Evolutionary conservation across 2,113 vertebrate species (phyloP), one percentile per base, ranked within the genome.

Genomic region (Nyctibius bracteatus): DNA sequence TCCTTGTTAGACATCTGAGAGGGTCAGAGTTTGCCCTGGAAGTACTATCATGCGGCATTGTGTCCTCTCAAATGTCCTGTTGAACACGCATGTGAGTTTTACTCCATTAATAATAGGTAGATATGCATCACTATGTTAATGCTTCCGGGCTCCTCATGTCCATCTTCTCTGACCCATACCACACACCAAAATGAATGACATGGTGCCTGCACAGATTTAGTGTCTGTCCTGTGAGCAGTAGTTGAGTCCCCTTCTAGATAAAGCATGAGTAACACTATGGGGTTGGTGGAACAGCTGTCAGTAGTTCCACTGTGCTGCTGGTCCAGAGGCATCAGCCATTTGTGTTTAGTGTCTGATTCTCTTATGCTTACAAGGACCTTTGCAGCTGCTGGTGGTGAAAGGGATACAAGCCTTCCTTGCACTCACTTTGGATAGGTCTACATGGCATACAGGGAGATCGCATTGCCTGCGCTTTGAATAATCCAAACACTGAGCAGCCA

Each of bases 401-500:
- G 68, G 24, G 17, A 6, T 35, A 30, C n/a, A 62, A 71, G 9
- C 12, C 6, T 12, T 59, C 72, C 25, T 83, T 52, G 16, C 41
- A 41, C 18, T 62, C 19, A 20, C 19, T 75, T 63, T 41, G 20
- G 28, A 13, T 44, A 30, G 23, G 22, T 68, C 25, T 81, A 17
- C 19, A 5, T 3, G 20, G 44, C 49, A n/a, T 18, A 14, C 13
- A 25, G 24, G 28, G 37, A 78, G 33, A 52, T 8, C 44, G 20
- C 23, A 81, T 65, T 81, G 18, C 16, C 39, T 78, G n/a, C 14
- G 4, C 15, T 72, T 81, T 19, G 57, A 39, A n/a, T n/a, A 43
- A 51, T 87, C 16, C 37, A 41, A 71, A 35, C 2, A 8, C 0
- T 0, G 6, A 78, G 10, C 22, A 77, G 14, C 49, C 20, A 16